Conservation (phyloP, 2,888 invertebrate genomes). For the Calephelis perditalis region DNA sequence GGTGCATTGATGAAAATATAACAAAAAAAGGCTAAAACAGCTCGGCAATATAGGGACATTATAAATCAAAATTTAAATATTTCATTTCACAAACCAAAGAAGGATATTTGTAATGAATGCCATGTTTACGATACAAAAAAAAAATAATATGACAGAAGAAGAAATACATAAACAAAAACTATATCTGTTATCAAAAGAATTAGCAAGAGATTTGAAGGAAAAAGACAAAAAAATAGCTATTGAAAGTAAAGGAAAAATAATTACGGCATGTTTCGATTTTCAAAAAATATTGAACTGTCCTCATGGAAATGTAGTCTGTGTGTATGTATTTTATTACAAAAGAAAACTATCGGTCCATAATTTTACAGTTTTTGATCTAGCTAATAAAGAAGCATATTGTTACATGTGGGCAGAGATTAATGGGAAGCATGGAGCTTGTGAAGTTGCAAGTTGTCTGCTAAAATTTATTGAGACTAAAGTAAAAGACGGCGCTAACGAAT, state of each 20-base stretch:
- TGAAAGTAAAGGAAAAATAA: conserved; percentile 11
- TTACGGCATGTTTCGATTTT: conserved; percentile 20
- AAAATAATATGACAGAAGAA: background rate
- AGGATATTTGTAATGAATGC: conserved; percentile 10
- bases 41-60: conserved; percentile 17
- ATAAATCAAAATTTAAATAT: conserved; percentile 15
- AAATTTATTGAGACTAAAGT: conserved; percentile 1
- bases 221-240: conserved; percentile 15
- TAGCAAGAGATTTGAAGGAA: conserved; percentile 12
- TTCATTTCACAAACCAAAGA: conserved; percentile 12
- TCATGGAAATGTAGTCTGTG: conserved; percentile 21
- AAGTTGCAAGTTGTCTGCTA: conserved; percentile 5
- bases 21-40: conserved; percentile 14
- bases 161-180: conserved; percentile 3
- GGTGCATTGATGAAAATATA: conserved; percentile 18
- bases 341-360: conserved; percentile 12
- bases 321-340: conserved; percentile 12
- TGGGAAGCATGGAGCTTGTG: conserved; percentile 10
- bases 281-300: conserved; percentile 25
- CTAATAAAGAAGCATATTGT: conserved; percentile 11
- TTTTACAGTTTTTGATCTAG: conserved; percentile 14
- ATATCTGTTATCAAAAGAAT: conserved; percentile 2
- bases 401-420: conserved; percentile 13
- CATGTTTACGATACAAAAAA: background rate
- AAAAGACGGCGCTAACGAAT: background rate